phyloP scores from a whole-genome alignment of 2,797 vertebrate species.

The Luscinia megarhynchos region DNA sequence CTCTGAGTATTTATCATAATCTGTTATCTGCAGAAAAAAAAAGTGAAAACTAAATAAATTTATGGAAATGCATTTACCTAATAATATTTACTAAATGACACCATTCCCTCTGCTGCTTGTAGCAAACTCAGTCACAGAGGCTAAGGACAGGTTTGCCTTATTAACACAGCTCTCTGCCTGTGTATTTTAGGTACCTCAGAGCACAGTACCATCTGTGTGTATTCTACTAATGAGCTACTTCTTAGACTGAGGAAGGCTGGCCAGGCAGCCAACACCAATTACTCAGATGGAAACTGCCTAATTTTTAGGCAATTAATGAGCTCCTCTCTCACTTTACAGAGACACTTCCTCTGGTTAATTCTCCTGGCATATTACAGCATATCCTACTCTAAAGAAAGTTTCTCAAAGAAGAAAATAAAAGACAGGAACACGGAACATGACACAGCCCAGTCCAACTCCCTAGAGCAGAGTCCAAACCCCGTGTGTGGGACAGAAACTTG shows the following conservation, averaged over 20 bases:
- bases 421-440: background rate
- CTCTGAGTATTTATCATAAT: constrained; percentile 52
- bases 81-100: constrained; percentile 61
- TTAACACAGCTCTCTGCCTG: constrained; percentile 59
- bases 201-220: constrained; percentile 74
- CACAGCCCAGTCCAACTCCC: background rate
- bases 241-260: constrained; percentile 52
- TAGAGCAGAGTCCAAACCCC: background rate
- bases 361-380: constrained; percentile 30
- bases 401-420: background rate
- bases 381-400: constrained; percentile 9
- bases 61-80: constrained; percentile 57
- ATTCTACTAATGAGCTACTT: constrained; percentile 74
- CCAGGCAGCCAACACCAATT: constrained; percentile 72
- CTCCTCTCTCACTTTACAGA: constrained; percentile 43
- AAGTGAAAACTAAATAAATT: constrained; percentile 39
- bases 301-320: constrained; percentile 75
- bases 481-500: rapidly evolving
- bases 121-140: constrained; percentile 10
- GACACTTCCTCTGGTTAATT: constrained; percentile 60
- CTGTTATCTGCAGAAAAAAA: background rate
- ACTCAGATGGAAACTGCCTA: constrained; percentile 72
- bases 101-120: constrained; percentile 24
- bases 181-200: constrained; percentile 74
- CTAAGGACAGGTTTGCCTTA: constrained; percentile 56